A percentile compares a stretch with the other conserved stretches of the same genome.
phyloP scores from a whole-genome alignment of 2,797 vertebrate genomes.

The Picus viridis region DNA sequence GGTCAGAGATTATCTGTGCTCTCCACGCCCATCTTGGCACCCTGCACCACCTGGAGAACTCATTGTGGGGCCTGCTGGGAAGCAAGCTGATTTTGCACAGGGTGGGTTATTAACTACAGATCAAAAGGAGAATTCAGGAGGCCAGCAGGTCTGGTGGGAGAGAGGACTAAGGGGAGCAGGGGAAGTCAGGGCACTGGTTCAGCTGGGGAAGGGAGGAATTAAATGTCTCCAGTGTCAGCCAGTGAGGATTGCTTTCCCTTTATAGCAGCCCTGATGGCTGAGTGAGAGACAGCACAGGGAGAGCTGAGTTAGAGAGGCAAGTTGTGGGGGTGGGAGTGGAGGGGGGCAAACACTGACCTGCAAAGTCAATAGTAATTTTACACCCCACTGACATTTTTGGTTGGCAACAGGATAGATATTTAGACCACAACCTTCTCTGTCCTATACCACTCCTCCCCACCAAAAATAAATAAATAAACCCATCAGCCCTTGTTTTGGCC shows the following conservation, averaged over 20 bases:
- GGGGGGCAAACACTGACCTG: background rate
- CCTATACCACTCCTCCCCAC: background rate
- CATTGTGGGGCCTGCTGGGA: background rate
- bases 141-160: background rate
- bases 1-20: background rate
- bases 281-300: background rate
- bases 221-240: background rate
- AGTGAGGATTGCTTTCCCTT: conserved; percentile 31
- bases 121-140: conserved; percentile 21
- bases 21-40: background rate
- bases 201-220: background rate
- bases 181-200: background rate
- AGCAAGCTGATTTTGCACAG: background rate
- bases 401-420: conserved; percentile 59
- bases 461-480: conserved; percentile 66
- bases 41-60: background rate
- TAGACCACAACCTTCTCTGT: conserved; percentile 65
- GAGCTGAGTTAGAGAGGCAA: background rate
- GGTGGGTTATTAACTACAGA: conserved; percentile 6
- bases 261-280: background rate
- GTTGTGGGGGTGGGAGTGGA: too few relatives aligned
- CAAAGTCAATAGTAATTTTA: conserved; percentile 67
- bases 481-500: conserved; percentile 37
- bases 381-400: conserved; percentile 64
- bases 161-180: background rate